phyloP scores from a whole-genome alignment of 2,797 vertebrate genomes.

The Oreochromis mossambicus region DNA sequence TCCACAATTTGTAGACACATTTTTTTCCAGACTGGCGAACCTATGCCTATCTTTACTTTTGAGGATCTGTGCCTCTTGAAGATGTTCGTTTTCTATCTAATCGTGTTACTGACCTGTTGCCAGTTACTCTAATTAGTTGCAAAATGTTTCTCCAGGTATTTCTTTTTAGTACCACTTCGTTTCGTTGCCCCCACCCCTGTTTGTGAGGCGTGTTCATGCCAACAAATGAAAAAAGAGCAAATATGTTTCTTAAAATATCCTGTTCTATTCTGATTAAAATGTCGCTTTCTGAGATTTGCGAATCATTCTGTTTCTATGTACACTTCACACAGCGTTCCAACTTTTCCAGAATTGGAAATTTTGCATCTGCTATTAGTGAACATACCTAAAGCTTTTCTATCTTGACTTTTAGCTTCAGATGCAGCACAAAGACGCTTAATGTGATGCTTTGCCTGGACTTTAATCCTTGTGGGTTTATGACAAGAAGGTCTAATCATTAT shows the following conservation, averaged over 20 bases:
- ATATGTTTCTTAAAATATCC: neutral
- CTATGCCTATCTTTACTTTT: neutral
- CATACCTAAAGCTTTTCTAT: neutral
- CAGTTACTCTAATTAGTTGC: neutral
- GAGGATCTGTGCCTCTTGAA: neutral
- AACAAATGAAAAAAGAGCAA: neutral
- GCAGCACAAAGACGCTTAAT: neutral
- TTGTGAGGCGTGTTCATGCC: neutral
- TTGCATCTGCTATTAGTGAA: neutral
- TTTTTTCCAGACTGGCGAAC: neutral
- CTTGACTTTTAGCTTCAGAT: neutral
- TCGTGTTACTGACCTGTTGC: neutral
- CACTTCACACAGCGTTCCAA: neutral
- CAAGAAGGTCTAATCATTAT: constrained; percentile 17
- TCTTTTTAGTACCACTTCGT: neutral
- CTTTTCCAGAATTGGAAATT: neutral
- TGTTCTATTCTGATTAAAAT: neutral
- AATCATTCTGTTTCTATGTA: neutral
- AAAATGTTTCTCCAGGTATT: neutral
- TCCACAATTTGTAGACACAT: neutral
- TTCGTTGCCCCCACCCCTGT: neutral
- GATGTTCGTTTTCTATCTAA: neutral
- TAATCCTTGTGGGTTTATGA: constrained; percentile 17
- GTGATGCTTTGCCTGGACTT: neutral
- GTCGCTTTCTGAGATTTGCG: neutral